Conservation (phyloP, 2,797 vertebrate species). For the Microctenopoma lineatum region DNA sequence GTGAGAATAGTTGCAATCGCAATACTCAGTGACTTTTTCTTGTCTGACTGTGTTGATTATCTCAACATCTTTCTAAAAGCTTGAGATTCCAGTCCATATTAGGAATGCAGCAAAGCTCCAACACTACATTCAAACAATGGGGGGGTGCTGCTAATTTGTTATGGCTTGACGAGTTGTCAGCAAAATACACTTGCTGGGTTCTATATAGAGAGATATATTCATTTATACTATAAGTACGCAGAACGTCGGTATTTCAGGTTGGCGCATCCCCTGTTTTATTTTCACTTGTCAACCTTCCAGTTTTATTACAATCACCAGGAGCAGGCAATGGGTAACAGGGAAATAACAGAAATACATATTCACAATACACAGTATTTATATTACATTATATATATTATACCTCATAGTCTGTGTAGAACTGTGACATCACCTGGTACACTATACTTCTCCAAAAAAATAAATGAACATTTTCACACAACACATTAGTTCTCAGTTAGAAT, state of each 20-base stretch:
- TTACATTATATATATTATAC: too few relatives aligned
- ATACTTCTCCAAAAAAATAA: too few relatives aligned
- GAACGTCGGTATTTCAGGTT: background rate
- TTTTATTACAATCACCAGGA: too few relatives aligned
- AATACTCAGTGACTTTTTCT: background rate
- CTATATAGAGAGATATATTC: background rate
- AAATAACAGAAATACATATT: too few relatives aligned
- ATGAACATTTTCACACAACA: too few relatives aligned
- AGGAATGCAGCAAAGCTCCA: slow-evolving; percentile 41
- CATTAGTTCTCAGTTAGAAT: too few relatives aligned
- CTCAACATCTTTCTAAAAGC: slow-evolving; percentile 24
- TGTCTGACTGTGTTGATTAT: slow-evolving; percentile 19
- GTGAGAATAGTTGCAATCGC: too few relatives aligned
- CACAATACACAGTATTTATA: too few relatives aligned
- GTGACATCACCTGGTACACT: too few relatives aligned
- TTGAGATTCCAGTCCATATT: slow-evolving; percentile 58
- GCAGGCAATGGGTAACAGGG: too few relatives aligned
- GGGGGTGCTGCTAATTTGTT: slow-evolving; percentile 28
- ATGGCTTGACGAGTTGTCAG: slow-evolving; percentile 18
- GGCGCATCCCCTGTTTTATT: too few relatives aligned
- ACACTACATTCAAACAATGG: slow-evolving; percentile 37
- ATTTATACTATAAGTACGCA: background rate
- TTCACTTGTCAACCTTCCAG: background rate
- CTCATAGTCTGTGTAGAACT: too few relatives aligned
- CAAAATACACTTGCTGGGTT: slow-evolving; percentile 39